Conservation (phyloP, 2,888 invertebrate species). For the Prosapia bicincta region DNA sequence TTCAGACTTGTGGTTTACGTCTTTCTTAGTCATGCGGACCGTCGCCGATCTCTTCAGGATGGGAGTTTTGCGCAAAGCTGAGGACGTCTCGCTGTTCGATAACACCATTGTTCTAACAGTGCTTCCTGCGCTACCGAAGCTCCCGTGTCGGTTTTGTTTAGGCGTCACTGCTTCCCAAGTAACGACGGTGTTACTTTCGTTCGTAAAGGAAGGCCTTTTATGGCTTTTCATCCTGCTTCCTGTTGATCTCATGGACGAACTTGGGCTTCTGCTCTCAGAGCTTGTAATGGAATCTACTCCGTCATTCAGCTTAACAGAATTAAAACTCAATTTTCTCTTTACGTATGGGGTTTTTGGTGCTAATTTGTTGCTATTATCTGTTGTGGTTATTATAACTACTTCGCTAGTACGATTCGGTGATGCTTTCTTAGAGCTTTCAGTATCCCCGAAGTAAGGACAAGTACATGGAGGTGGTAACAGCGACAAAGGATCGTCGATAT, state of each 20-base stretch:
- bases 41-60: constrained; percentile 59
- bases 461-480: constrained; percentile 70
- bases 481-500: constrained; percentile 43
- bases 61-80: constrained; percentile 40
- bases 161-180: constrained; percentile 35
- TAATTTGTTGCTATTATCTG: constrained; percentile 35
- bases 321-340: constrained; percentile 9
- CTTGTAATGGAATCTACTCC: constrained; percentile 11
- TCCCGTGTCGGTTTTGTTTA: constrained; percentile 31
- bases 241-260: constrained; percentile 29
- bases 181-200: constrained; percentile 35
- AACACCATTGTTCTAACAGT: constrained; percentile 60
- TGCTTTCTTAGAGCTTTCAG: constrained; percentile 29
- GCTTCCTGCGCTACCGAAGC: constrained; percentile 46
- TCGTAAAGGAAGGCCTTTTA: constrained; percentile 11
- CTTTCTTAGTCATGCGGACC: constrained; percentile 51
- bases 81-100: constrained; percentile 47
- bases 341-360: constrained; percentile 15
- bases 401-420: constrained; percentile 45
- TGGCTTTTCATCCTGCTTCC: constrained; percentile 2
- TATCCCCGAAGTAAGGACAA: constrained; percentile 76
- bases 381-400: constrained; percentile 38
- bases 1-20: constrained; percentile 26
- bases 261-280: constrained; percentile 31
- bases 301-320: constrained; percentile 8